These are phyloP conservation scores for Daphoenositta chrysoptera DNA, from an alignment of 2,113 vertebrate genomes.

Conservation along the genomic window DNA sequence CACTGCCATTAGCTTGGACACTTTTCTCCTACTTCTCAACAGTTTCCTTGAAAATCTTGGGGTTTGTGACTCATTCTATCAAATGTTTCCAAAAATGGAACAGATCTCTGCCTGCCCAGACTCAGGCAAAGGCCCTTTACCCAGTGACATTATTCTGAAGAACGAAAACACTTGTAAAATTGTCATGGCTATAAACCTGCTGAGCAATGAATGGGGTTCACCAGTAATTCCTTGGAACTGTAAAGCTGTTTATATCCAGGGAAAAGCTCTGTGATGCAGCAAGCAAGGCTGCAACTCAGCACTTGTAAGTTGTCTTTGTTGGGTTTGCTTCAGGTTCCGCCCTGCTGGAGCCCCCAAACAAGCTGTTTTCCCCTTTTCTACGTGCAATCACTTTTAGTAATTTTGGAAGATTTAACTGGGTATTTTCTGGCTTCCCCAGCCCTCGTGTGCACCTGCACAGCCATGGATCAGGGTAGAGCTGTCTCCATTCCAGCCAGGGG, in stretches of 20 bases:
- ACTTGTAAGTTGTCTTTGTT: accelerated
- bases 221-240: not conserved
- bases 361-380: not conserved
- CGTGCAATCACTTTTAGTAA: not conserved
- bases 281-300: not conserved
- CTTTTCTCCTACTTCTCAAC: not conserved
- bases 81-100: not conserved
- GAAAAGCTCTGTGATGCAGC: not conserved
- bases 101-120: not conserved
- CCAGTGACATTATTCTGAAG: not conserved
- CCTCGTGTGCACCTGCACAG: accelerated
- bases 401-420: not conserved
- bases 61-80: not conserved
- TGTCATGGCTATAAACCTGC: not conserved
- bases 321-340: not conserved
- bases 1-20: not conserved
- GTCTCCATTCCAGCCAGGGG: not conserved
- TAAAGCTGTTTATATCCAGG: not conserved
- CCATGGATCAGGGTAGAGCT: not conserved
- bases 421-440: not conserved
- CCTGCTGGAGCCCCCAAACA: not conserved
- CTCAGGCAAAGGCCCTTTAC: not conserved
- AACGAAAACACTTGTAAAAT: not conserved
- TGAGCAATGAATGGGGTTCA: not conserved
- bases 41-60: not conserved